Evolutionary conservation across 2,113 vertebrate genomes (phyloP).

Genomic region (Zingel zingel): DNA sequence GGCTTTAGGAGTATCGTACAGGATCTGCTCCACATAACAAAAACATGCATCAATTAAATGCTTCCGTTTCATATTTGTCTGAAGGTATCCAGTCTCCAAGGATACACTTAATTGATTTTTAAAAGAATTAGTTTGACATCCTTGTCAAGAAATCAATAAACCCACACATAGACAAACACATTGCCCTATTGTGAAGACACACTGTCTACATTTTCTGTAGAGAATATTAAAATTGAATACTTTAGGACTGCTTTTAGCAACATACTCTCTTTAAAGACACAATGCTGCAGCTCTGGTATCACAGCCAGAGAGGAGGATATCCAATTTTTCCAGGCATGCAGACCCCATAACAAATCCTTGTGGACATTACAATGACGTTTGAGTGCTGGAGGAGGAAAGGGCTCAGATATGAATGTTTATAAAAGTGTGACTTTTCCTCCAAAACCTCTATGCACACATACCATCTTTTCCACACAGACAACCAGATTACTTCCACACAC

Average conservation of each 20-base stretch:
- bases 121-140: neutral
- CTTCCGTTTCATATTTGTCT: neutral
- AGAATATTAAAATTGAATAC: conserved; percentile 18
- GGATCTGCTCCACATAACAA: conserved; percentile 65
- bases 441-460: neutral
- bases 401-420: conserved; percentile 12
- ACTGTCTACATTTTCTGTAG: neutral
- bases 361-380: neutral
- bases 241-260: conserved; percentile 16
- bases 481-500: neutral
- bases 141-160: conserved; percentile 30
- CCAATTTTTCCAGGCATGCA: neutral
- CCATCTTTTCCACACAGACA: neutral
- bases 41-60: neutral
- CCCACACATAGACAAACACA: neutral
- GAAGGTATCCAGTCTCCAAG: neutral
- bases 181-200: neutral
- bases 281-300: neutral
- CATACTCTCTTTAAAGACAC: neutral
- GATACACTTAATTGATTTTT: neutral
- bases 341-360: neutral
- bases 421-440: neutral
- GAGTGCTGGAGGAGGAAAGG: neutral
- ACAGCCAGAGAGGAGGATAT: conserved; percentile 1
- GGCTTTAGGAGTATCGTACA: conserved; percentile 94